Percentiles rank a stretch among this genome's conserved stretches.
These are phyloP conservation scores for Pachyuromys duprasi DNA, from an alignment of 2,797 vertebrate species.

Conservation along the genomic window DNA sequence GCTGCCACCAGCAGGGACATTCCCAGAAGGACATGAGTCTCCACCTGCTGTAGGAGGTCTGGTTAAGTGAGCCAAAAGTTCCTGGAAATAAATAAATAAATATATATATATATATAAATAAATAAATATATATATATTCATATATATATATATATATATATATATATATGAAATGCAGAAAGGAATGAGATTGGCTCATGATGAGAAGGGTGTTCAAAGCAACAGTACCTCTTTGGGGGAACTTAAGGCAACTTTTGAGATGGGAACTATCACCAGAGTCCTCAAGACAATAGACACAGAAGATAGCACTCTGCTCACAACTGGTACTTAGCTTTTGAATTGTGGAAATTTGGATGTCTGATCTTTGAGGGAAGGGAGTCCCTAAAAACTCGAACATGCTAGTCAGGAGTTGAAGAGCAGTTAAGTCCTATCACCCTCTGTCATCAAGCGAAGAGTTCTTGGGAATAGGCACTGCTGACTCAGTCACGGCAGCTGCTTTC, in stretches of 20 bases:
- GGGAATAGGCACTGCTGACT: neutral
- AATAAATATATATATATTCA: no score
- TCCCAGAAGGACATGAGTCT: neutral
- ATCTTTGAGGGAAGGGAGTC: neutral
- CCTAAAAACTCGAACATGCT: neutral
- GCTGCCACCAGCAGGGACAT: neutral
- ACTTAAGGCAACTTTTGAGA: neutral
- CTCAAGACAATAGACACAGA: fast-evolving
- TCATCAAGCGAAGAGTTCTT: neutral
- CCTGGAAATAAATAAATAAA: no score
- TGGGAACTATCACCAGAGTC: fast-evolving
- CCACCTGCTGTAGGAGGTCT: neutral
- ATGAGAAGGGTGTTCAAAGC: neutral
- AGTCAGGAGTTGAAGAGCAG: neutral
- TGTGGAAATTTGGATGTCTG: neutral
- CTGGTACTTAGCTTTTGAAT: fast-evolving
- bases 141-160: no score
- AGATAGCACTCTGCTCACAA: neutral
- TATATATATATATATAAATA: no score
- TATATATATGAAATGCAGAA: neutral
- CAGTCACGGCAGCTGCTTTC: neutral
- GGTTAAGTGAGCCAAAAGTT: neutral
- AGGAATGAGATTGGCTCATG: fast-evolving
- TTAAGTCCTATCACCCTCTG: neutral
- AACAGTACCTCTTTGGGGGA: neutral